phyloP scores from a whole-genome alignment of 1,140 invertebrate genomes.

The Sycobia sp. region DNA sequence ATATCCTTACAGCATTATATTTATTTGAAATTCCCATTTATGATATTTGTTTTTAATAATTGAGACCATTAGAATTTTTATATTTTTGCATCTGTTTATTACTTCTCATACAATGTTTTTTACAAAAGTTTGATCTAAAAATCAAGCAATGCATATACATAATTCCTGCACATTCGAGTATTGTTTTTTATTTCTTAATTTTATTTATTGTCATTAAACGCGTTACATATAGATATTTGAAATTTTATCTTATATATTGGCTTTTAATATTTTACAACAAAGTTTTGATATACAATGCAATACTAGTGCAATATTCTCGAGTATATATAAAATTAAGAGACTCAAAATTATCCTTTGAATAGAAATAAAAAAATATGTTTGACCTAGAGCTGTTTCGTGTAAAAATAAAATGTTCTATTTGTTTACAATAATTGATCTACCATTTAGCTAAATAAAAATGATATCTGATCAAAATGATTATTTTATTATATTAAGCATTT shows the following conservation, averaged over 20 bases:
- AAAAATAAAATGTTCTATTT: conserved; percentile 35
- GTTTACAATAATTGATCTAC: conserved; percentile 6
- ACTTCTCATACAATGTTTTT: conserved; percentile 28
- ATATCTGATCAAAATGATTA: neutral
- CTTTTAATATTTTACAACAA: conserved; percentile 2
- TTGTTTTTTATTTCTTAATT: conserved; percentile 16
- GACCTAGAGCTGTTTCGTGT: conserved; percentile 23
- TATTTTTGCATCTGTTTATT: conserved; percentile 31
- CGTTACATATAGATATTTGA: conserved; percentile 13
- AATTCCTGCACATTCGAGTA: conserved; percentile 26
- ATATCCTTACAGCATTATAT: neutral
- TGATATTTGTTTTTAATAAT: neutral
- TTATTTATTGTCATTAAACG: conserved; percentile 7
- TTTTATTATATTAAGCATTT: no score
- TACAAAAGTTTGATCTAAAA: conserved; percentile 29
- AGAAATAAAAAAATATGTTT: conserved; percentile 31
- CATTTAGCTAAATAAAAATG: neutral
- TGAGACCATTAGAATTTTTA: neutral
- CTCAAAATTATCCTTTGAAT: conserved; percentile 22
- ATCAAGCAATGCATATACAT: conserved; percentile 33
- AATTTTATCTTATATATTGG: conserved; percentile 15
- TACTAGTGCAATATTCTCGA: conserved; percentile 14
- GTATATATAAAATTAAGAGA: conserved; percentile 18
- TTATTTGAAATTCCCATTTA: neutral
- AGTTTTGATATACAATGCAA: conserved; percentile 17